Percentiles rank a stretch among this genome's conserved stretches.
These are phyloP conservation scores for Prionace glauca DNA, from an alignment of 2,797 vertebrate species.

Conservation along the genomic window DNA sequence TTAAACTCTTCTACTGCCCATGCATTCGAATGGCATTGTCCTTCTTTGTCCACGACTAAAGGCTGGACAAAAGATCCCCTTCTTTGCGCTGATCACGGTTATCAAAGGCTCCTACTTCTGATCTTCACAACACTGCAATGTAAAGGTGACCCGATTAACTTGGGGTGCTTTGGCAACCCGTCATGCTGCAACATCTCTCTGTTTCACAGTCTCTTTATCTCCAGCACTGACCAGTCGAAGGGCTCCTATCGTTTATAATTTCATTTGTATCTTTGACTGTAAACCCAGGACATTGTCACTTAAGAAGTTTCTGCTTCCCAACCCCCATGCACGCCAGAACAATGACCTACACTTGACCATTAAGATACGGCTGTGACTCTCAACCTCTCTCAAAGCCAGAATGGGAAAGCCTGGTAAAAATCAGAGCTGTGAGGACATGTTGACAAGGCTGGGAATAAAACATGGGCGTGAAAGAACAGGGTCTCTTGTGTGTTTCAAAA, in stretches of 20 bases:
- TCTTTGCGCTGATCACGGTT: background rate
- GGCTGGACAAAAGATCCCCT: background rate
- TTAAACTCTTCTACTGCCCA: background rate
- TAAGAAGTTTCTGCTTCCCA: background rate
- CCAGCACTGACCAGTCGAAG: background rate
- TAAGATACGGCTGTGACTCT: background rate
- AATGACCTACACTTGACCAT: background rate
- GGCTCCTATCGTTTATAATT: background rate
- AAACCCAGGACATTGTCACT: background rate
- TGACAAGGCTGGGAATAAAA: constrained; percentile 18
- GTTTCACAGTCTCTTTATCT: background rate
- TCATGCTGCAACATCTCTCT: background rate
- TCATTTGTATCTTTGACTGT: background rate
- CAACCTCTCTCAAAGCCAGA: background rate
- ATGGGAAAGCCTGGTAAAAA: constrained; percentile 17
- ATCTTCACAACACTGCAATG: background rate
- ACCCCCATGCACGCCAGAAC: background rate
- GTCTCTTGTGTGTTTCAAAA: background rate
- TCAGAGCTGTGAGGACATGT: background rate
- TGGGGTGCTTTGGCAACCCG: background rate
- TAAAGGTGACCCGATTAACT: background rate
- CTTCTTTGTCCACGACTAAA: background rate
- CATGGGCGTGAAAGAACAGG: background rate
- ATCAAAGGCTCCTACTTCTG: background rate
- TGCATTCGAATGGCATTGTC: background rate